Evolutionary conservation across 2,113 vertebrate species (phyloP).

Genomic region (Rhombomys opimus): DNA sequence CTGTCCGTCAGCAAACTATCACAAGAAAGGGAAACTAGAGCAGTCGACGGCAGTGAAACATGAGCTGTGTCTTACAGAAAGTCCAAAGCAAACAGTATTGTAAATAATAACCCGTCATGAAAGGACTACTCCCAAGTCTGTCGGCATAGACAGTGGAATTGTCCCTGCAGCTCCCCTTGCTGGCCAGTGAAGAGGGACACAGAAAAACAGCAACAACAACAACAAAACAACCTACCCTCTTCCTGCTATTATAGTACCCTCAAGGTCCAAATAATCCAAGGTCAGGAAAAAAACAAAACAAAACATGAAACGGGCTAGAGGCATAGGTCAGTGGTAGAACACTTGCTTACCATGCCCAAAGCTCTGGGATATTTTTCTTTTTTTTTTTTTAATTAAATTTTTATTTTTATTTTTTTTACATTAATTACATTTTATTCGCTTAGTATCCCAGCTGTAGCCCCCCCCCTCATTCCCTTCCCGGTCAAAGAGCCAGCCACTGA

Average conservation of each 20-base stretch:
- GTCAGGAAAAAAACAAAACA: background rate
- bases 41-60: background rate
- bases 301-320: background rate
- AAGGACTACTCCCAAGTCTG: background rate
- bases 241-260: background rate
- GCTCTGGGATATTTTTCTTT: background rate
- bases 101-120: background rate
- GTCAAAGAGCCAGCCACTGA: no score
- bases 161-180: constrained; percentile 80
- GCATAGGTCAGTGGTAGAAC: background rate
- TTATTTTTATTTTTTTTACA: no score
- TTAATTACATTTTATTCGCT: no score
- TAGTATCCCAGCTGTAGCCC: no score
- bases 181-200: constrained; percentile 71
- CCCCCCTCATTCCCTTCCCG: no score
- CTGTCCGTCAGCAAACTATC: background rate
- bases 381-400: no score
- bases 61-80: background rate
- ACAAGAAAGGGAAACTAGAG: constrained; percentile 14
- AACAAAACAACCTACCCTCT: accelerated
- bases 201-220: background rate
- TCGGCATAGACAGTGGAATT: background rate
- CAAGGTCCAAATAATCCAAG: background rate
- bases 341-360: background rate
- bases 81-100: background rate